These are phyloP conservation scores for Calephelis virginiensis DNA, from an alignment of 1,140 invertebrate species.

Conservation along the genomic window DNA sequence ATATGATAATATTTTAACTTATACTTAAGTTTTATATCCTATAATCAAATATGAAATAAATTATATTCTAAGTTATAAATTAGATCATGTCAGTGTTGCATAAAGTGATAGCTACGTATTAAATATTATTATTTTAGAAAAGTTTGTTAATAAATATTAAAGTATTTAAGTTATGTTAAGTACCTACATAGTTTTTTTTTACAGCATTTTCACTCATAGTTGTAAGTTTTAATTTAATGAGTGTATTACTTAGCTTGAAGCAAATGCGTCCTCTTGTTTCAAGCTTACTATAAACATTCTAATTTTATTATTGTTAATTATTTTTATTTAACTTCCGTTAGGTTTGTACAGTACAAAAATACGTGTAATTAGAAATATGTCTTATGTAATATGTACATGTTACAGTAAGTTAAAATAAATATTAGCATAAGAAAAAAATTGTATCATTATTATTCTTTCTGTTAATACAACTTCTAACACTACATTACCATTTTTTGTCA, in stretches of 20 bases:
- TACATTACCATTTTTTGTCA: neutral
- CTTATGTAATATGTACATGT: slow-evolving; percentile 47
- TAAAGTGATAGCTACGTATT: slow-evolving; percentile 39
- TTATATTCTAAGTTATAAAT: neutral
- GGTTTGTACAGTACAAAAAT: neutral
- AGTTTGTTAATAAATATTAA: slow-evolving; percentile 22
- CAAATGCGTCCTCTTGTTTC: slow-evolving; percentile 72
- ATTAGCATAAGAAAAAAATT: slow-evolving; percentile 1
- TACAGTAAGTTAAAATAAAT: slow-evolving; percentile 26
- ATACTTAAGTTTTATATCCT: neutral
- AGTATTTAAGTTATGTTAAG: slow-evolving; percentile 18
- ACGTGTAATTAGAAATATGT: neutral
- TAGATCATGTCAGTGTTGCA: slow-evolving; percentile 42
- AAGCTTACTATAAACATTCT: slow-evolving; percentile 37
- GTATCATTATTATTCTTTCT: neutral
- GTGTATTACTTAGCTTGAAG: slow-evolving; percentile 44
- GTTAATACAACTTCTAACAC: neutral
- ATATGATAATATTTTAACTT: slow-evolving; percentile 3
- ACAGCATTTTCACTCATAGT: slow-evolving; percentile 62
- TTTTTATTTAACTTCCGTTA: neutral
- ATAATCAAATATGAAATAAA: neutral
- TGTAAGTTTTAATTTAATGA: slow-evolving; percentile 29
- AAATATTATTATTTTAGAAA: slow-evolving; percentile 11
- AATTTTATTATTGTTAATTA: slow-evolving; percentile 2
- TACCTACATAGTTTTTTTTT: slow-evolving; percentile 41